A percentile compares a stretch with the other conserved stretches of the same genome.
Evolutionary conservation across 2,113 vertebrate genomes (phyloP).

Genomic region (Hylia prasina): DNA sequence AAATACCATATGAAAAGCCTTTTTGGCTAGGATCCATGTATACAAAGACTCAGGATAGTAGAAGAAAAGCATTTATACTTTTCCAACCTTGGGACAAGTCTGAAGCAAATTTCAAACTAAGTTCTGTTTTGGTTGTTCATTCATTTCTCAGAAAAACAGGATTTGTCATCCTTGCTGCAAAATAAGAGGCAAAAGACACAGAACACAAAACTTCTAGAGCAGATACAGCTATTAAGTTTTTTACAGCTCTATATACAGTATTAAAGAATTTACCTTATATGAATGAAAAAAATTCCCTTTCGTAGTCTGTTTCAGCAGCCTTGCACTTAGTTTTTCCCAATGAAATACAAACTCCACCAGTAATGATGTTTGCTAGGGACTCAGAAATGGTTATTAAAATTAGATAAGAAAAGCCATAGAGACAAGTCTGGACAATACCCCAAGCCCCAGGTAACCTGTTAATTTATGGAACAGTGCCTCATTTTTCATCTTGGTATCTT

Average conservation of each 20-base stretch:
- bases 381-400: not conserved
- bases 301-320: not conserved
- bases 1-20: not conserved
- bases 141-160: not conserved
- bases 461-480: not conserved
- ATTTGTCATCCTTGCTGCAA: not conserved
- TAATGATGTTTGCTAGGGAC: not conserved
- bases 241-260: not conserved
- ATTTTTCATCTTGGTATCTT: not conserved
- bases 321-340: not conserved
- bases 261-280: not conserved
- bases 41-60: not conserved
- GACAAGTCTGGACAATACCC: not conserved
- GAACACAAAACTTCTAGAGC: not conserved
- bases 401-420: not conserved
- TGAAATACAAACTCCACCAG: not conserved
- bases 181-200: not conserved
- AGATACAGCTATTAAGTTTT: not conserved
- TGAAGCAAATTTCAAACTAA: not conserved
- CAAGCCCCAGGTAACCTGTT: not conserved
- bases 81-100: not conserved
- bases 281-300: not conserved
- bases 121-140: not conserved
- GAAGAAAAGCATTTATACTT: not conserved
- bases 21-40: not conserved